These are phyloP conservation scores for Thomomys bottae DNA, from an alignment of 2,113 vertebrate species.

Conservation along the genomic window DNA sequence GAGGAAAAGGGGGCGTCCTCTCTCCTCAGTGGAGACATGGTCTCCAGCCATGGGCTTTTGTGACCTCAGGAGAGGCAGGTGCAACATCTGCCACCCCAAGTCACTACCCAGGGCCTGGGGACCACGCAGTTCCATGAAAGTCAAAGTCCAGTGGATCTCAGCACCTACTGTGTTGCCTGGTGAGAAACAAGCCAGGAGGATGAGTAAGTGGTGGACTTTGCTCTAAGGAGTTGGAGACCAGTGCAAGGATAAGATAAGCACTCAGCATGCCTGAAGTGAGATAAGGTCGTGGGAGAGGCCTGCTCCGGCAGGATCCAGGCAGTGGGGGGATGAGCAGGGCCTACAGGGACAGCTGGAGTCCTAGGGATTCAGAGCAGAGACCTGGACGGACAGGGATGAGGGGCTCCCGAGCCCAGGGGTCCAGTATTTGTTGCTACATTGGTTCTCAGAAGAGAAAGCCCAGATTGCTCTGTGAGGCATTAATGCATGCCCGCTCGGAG, in stretches of 20 bases:
- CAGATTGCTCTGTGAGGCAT: background rate
- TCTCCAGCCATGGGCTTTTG: background rate
- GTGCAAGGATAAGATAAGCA: constrained; percentile 30
- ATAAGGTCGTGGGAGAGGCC: constrained; percentile 2
- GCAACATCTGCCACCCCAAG: background rate
- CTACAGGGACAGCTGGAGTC: background rate
- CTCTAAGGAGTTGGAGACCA: background rate
- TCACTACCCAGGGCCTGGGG: background rate
- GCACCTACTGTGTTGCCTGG: background rate
- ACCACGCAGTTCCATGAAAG: background rate
- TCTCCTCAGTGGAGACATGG: background rate
- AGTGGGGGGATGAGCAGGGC: background rate
- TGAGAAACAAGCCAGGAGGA: no score
- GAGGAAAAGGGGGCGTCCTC: background rate
- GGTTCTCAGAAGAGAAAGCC: background rate
- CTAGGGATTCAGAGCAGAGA: background rate
- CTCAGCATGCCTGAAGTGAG: background rate
- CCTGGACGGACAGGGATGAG: accelerated
- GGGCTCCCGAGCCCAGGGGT: background rate
- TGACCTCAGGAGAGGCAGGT: background rate
- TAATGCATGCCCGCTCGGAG: background rate
- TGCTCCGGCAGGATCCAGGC: accelerated
- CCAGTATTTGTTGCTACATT: accelerated
- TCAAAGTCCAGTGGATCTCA: background rate
- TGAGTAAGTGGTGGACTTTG: constrained; percentile 43